Evolutionary conservation across 2,113 vertebrate species (phyloP), one percentile per base, ranked within the genome.

Genomic region (Epinephelus moara): DNA sequence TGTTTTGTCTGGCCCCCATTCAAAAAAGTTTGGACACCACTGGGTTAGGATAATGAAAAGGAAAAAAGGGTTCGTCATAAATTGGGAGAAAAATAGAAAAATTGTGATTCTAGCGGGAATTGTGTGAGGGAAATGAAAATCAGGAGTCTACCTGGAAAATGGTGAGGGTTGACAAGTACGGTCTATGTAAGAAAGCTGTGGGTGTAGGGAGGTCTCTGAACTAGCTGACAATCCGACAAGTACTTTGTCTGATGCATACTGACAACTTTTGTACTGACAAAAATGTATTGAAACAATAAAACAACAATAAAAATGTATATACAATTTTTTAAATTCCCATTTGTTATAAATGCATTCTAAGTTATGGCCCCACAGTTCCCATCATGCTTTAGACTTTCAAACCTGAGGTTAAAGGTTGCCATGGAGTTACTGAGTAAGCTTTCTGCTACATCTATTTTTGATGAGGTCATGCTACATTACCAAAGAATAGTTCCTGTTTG

Each of bases 401-500:
- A 23, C 66, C 6, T 9, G 5, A 17, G 1, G 5, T 63, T 10
- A 2, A 21, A 17, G 19, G 37, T 47, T 2, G 18, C 52, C 45
- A 52, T 1, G 2, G 8, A 49, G 70, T 23, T 37, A 37, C 30
- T 27, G 17, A 60, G 55, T 7, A 21, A 63, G 23, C 7, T 15
- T 25, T 67, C 18, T 70, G 33, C 19, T 23, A 21, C 61, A 14
- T 25, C 45, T 52, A 9, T 81, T 73, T 49, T 67, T 40, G 18
- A 12, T 17, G 18, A 27, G 8, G 8, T 33, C 59, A 61, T 61
- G 17, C 9, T 19, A 37, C 59, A 27, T 11, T 33, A 4, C 53
- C 53, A 11, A 10, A 11, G 3, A 61, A 21, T 37, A 37, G 33
- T 70, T 83, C 76, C 72, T 83, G 80, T 83, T 88, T 83, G 42